Evolutionary conservation across 2,797 vertebrate species (phyloP).

Genomic region (Sebastes itinus): DNA sequence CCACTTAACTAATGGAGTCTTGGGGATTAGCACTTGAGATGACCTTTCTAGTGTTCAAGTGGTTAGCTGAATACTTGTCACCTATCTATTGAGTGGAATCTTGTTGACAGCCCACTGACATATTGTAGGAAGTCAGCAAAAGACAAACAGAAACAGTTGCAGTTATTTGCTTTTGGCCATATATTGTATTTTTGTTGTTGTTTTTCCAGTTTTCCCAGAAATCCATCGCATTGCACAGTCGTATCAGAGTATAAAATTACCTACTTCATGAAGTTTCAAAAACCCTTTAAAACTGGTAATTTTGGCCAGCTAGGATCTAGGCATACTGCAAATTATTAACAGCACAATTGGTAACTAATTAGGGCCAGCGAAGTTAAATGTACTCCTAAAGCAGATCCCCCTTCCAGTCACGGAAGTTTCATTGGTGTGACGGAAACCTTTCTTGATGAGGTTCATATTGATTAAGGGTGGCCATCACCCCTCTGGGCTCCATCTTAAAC

Average conservation of each 20-base stretch:
- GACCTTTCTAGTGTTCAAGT: constrained; percentile 18
- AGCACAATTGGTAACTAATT: constrained; percentile 20
- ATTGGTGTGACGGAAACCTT: constrained; percentile 57
- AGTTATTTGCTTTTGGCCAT: not conserved
- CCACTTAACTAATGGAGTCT: constrained; percentile 40
- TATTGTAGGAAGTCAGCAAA: not conserved
- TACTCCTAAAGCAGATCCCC: constrained; percentile 31
- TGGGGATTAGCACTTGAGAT: constrained; percentile 37
- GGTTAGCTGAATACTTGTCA: not conserved
- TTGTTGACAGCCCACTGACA: not conserved
- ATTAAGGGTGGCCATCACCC: constrained; percentile 72
- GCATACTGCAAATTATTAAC: not conserved
- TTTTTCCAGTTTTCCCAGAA: not conserved
- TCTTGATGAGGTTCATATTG: constrained; percentile 77
- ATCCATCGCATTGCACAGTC: not conserved
- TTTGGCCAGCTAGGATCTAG: not conserved
- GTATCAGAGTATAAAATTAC: not conserved
- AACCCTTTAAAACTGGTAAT: not conserved
- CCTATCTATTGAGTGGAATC: not conserved
- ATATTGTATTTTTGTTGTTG: not conserved
- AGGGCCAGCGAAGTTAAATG: constrained; percentile 30
- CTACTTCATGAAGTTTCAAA: not conserved
- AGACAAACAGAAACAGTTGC: not conserved
- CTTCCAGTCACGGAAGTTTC: constrained; percentile 38
- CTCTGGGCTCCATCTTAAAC: constrained; percentile 67